These are phyloP conservation scores for Xylophagus ater DNA, from an alignment of 2,888 invertebrate genomes.

Conservation along the genomic window DNA sequence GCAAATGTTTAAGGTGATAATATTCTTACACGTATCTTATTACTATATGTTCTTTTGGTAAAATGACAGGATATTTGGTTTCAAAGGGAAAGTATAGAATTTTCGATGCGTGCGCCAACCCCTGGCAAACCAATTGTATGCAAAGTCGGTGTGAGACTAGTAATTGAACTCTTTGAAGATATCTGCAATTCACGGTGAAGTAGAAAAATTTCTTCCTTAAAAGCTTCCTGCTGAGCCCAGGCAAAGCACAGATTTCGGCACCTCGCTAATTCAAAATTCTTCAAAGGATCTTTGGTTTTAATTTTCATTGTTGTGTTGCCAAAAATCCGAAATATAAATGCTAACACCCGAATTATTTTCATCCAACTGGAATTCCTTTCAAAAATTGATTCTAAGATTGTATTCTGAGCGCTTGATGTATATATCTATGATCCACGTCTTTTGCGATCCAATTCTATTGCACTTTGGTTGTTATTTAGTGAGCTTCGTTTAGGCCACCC, in stretches of 20 bases:
- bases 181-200: neutral
- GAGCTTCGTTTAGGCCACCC: neutral
- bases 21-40: too few relatives aligned
- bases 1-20: too few relatives aligned
- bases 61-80: neutral
- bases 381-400: neutral
- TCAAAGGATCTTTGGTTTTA: too few relatives aligned
- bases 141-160: neutral
- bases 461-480: neutral
- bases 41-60: conserved; percentile 2
- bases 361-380: neutral
- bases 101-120: neutral
- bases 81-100: neutral
- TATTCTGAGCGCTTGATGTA: neutral
- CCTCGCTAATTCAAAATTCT: too few relatives aligned
- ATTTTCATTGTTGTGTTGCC: neutral
- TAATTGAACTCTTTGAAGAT: neutral
- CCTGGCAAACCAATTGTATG: neutral
- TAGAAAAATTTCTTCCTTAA: neutral
- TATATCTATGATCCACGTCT: neutral
- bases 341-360: neutral
- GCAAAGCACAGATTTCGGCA: neutral
- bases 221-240: neutral
- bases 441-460: neutral
- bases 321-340: too few relatives aligned